phyloP scores from a whole-genome alignment of 2,113 vertebrate genomes.

The Chamaea fasciata region DNA sequence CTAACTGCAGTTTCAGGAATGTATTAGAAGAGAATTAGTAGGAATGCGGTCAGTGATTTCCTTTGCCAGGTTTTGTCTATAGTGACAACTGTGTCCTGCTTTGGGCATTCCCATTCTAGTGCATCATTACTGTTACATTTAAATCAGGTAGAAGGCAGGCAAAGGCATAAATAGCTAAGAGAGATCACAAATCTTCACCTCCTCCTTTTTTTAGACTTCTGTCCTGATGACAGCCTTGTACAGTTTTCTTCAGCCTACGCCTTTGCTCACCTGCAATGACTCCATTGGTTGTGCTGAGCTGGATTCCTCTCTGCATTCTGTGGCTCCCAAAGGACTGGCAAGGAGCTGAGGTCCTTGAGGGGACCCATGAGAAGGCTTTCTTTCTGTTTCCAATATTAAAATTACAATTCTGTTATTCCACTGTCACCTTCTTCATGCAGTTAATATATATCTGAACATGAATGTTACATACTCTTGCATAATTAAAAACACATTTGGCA shows the following conservation, averaged over 20 bases:
- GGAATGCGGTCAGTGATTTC: neutral
- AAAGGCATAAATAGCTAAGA: neutral
- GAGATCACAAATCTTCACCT: neutral
- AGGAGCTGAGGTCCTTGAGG: constrained; percentile 64
- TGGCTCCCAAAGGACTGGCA: constrained; percentile 23
- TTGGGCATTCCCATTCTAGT: neutral
- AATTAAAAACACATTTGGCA: neutral
- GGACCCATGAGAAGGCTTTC: neutral
- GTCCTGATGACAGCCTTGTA: neutral
- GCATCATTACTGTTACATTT: neutral
- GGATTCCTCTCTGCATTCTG: neutral
- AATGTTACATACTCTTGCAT: neutral
- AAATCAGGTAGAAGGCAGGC: neutral
- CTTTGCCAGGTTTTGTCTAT: neutral
- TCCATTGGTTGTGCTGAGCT: neutral
- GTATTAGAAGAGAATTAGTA: neutral
- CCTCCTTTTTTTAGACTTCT: neutral
- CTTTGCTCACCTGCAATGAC: constrained; percentile 63
- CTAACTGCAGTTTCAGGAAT: neutral
- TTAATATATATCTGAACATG: neutral
- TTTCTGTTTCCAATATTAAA: constrained; percentile 57
- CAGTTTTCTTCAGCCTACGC: neutral
- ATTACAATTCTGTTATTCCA: constrained; percentile 22
- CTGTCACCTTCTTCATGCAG: neutral
- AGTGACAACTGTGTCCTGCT: neutral